Base-by-base conservation (phyloP, 2,888 invertebrate species). In the Drosophila demipolita region DNA sequence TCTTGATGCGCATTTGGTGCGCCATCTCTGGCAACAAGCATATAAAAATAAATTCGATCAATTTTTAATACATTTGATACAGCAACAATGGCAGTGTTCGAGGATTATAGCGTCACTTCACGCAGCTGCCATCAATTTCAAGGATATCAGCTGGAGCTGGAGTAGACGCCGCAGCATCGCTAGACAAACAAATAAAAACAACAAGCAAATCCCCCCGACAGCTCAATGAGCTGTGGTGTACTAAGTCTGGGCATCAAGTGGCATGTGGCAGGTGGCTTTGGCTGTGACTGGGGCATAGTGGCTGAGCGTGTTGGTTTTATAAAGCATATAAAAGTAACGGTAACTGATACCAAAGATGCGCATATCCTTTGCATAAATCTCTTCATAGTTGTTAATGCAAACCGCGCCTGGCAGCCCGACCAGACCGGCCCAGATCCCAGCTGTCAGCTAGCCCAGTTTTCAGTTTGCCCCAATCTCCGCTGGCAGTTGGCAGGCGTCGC, bases 1-100 rank as follows among this genome's bases (percentile, higher is more conserved):
- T 36, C 61, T 64, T 73, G 49, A 67, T 61, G 66, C 65, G 73
- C 36, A 54, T 57, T 75, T 73, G 33, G 62, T 45, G 45, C 55
- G 40, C 65, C 77, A 77, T 50, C 53, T 64, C 54, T 57, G 68
- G 68, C 40, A 7, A 29, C 49, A 50, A 66, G n/a, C 23, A 55
- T 66, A 75, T 72, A 77, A 75, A 85, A 86, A 85, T 86, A 88
- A 86, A 85, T 88, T 86, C 88, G 75, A 85, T 85, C 83, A 71
- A 85, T 85, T 74, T 85, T 85, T 88, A 85, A 88, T 85, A 80
- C 78, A 67, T 75, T 66, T 80, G 83, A 83, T 66, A 72, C 79
- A 57, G 72, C 74, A 81, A 83, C 81, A 87, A 79, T 79, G 82
- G 63, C 75, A 81, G 54, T 53, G 59, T 23, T 61, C 40, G 42